Evolutionary conservation across 2,797 vertebrate genomes (phyloP).

Genomic region (Telmatherina bonti): DNA sequence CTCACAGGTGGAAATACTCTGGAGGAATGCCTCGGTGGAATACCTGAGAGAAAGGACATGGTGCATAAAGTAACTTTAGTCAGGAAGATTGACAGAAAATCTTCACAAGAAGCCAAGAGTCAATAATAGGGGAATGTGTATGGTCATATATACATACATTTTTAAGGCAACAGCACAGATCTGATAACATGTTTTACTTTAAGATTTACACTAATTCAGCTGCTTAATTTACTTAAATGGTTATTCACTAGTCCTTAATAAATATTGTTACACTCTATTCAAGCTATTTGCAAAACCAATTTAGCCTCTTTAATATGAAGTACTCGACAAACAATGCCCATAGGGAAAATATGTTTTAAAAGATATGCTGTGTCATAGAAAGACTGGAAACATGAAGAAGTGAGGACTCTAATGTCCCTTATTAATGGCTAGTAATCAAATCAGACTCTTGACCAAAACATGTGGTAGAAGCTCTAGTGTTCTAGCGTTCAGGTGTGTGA

Average conservation of each 20-base stretch:
- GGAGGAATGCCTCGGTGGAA: neutral
- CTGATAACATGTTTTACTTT: neutral
- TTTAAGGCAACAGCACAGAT: neutral
- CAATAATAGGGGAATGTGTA: neutral
- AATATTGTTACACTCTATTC: constrained; percentile 5
- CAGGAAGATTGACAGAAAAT: neutral
- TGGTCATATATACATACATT: neutral
- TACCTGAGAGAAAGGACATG: neutral
- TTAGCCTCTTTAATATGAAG: neutral
- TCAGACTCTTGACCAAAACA: neutral
- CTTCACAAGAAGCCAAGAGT: neutral
- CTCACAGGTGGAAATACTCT: neutral
- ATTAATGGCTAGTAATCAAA: neutral
- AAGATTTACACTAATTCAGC: neutral
- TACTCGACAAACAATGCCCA: neutral
- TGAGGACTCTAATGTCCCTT: neutral
- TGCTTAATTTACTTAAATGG: neutral
- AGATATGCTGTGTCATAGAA: neutral
- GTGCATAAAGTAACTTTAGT: neutral
- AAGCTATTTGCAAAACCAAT: neutral
- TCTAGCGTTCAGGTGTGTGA: no score
- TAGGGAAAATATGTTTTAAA: neutral
- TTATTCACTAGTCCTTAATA: neutral
- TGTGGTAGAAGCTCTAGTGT: neutral
- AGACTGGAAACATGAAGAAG: neutral